Conservation (phyloP, 2,797 vertebrate species). For the Sitta carolinensis region DNA sequence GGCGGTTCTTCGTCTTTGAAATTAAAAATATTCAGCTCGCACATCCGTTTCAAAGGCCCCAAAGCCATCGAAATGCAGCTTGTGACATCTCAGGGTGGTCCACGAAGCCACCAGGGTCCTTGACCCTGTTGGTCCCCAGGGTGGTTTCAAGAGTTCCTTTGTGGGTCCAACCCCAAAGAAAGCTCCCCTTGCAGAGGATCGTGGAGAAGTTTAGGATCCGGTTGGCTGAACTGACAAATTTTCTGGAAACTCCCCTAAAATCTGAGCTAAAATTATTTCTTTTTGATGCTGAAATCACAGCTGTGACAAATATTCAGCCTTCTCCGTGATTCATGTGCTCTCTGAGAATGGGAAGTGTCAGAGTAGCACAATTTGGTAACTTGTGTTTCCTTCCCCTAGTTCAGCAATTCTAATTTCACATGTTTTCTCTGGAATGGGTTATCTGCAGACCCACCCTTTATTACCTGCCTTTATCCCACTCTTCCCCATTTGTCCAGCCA, state of each 20-base stretch:
- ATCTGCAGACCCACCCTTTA: conserved; percentile 43
- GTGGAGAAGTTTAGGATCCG: neutral
- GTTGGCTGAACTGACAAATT: conserved; percentile 55
- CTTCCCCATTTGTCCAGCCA: conserved; percentile 32
- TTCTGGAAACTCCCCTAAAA: conserved; percentile 63
- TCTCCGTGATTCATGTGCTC: conserved; percentile 64
- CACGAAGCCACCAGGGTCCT: neutral
- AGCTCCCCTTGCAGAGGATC: neutral
- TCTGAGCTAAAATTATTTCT: conserved; percentile 59
- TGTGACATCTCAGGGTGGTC: neutral
- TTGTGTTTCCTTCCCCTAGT: conserved; percentile 65
- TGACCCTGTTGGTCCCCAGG: accelerated
- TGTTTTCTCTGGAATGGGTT: conserved; percentile 35
- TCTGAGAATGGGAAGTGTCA: conserved; percentile 56
- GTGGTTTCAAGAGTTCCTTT: neutral
- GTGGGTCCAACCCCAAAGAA: neutral
- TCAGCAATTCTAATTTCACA: conserved; percentile 52
- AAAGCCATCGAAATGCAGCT: neutral
- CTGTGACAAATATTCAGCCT: conserved; percentile 66
- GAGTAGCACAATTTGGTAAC: conserved; percentile 61
- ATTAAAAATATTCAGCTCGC: neutral
- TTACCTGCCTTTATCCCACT: conserved; percentile 47
- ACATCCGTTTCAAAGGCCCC: neutral
- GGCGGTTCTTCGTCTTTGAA: neutral
- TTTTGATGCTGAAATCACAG: conserved; percentile 66